Evolutionary conservation across 2,797 vertebrate genomes (phyloP), one percentile per base, ranked within the genome.

Genomic region (Silurus aristotelis): DNA sequence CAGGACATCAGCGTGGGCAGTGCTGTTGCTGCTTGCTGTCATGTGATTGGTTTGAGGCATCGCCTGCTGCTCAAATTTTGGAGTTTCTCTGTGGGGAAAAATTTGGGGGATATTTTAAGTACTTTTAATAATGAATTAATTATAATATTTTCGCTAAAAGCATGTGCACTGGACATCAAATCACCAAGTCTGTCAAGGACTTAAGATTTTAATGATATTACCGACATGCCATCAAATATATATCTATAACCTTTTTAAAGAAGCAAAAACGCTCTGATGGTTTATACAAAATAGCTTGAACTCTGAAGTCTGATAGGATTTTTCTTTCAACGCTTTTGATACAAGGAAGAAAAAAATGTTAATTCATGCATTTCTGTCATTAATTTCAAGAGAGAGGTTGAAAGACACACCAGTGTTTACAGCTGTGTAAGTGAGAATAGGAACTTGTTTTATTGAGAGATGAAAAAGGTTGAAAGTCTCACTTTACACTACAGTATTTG

Each of bases 41-140:
- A 96, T 86, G 19, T 98, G 96, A 90, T 98, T 98, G 89, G 91
- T 94, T 83, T 97, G 97, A 38, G 96, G 95, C 64, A 96, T 94
- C 0, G 95, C 94, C 86, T 96, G 95, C 83, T 96, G 95, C 78
- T 95, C 94, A 25, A 85, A 85, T 89, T 96, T 97, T 81, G 93
- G 96, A 48, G 96, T 14, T 79, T 95, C 94, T 91, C 95, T 95
- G 90, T 80, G 73, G 43, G 61, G 3, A 7, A 52, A 52, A 7
- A 52, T 0, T 7, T 52, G 7, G 48, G 48, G 48, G 48, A 52
- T 52, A 52, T 10, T 52, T 52, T 52, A 52, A 52, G 10, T 52
- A 10, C 6, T 7, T 10, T 7, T 7, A 52, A 7, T 52, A 52
- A 52, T 10, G 10, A 52, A 7, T 52, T 0, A 52, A 52, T 52